These are phyloP conservation scores for Melanerpes formicivorus DNA, from an alignment of 2,113 vertebrate genomes.

Conservation along the genomic window DNA sequence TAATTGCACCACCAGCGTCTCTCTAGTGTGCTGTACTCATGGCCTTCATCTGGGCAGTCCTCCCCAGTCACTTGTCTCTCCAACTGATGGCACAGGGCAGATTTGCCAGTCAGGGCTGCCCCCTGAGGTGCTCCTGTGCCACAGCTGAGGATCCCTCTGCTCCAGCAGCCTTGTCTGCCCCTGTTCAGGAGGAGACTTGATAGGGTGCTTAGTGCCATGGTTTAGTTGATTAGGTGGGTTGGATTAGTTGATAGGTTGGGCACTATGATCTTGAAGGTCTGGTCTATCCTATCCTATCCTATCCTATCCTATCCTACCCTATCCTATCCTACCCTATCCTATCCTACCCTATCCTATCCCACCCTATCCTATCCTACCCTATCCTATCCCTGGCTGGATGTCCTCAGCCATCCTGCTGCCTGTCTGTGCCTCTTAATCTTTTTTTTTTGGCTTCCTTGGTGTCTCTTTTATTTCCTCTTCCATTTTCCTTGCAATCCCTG, in stretches of 20 bases:
- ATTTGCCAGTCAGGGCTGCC: not conserved
- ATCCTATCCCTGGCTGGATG: not conserved
- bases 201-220: too few species aligned
- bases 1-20: not conserved
- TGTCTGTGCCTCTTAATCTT: not conserved
- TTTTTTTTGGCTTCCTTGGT: not conserved
- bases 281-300: too few species aligned
- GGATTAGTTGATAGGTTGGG: too few species aligned
- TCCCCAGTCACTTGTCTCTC: not conserved
- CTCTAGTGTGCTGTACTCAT: not conserved
- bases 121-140: not conserved
- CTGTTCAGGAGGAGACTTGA: too few species aligned
- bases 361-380: too few species aligned
- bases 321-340: too few species aligned
- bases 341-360: too few species aligned
- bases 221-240: too few species aligned
- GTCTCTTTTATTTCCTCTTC: constrained; percentile 6
- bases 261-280: too few species aligned
- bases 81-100: not conserved
- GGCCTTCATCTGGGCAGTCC: not conserved
- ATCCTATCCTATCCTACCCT: too few species aligned
- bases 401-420: not conserved
- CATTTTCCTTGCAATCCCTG: not conserved
- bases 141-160: not conserved
- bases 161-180: not conserved